These are phyloP conservation scores for Lapara coniferarum DNA, from an alignment of 2,888 invertebrate species.

Conservation along the genomic window DNA sequence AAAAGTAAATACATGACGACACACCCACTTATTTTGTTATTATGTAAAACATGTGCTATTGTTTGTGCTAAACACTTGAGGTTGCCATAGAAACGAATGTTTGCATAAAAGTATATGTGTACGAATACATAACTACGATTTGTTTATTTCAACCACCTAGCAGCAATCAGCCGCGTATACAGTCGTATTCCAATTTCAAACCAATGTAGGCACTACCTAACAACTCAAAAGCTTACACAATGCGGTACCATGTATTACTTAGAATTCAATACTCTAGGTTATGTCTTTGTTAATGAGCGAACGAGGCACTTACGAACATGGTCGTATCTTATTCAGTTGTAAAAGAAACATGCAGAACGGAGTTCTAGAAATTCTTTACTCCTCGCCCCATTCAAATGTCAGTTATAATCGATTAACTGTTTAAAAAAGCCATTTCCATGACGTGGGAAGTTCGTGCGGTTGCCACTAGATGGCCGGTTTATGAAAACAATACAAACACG, in stretches of 20 bases:
- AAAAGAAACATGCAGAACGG: too few species aligned
- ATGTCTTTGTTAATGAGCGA: too few species aligned
- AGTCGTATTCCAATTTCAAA: not conserved
- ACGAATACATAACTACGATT: too few species aligned
- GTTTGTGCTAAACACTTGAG: not conserved
- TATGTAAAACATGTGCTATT: constrained; percentile 5
- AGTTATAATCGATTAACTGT: constrained; percentile 8
- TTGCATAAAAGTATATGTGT: too few species aligned
- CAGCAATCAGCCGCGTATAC: not conserved
- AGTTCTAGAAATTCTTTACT: not conserved
- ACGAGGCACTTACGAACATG: too few species aligned
- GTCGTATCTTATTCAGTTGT: too few species aligned
- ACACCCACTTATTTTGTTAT: not conserved
- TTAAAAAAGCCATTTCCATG: constrained; percentile 11
- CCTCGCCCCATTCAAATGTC: not conserved
- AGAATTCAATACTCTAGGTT: too few species aligned
- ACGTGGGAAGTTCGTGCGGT: constrained; percentile 3
- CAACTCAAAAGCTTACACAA: too few species aligned
- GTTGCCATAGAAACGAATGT: not conserved
- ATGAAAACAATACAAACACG: constrained; percentile 7
- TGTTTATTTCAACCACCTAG: too few species aligned
- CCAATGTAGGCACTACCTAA: not conserved
- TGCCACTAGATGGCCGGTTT: constrained; percentile 4
- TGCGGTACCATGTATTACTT: too few species aligned
- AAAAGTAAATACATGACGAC: not conserved